Percentiles rank a stretch among this genome's conserved stretches.
phyloP scores from a whole-genome alignment of 2,113 vertebrate species.

The Stegastes partitus region DNA sequence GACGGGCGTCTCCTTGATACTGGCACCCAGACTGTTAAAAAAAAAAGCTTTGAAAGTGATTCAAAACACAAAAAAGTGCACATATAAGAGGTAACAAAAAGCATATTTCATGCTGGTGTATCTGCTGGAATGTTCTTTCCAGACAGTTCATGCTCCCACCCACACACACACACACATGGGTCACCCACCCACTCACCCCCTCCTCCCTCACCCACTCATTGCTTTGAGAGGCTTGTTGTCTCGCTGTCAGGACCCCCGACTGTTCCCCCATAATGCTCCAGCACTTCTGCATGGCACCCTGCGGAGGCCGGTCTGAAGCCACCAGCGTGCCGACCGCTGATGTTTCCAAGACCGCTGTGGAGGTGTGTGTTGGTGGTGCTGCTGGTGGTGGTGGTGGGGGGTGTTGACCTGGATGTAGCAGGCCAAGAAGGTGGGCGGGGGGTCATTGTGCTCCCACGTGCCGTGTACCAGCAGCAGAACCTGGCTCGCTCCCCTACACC shows the following conservation, averaged over 20 bases:
- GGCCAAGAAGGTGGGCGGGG: constrained; percentile 52
- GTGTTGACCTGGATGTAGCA: constrained; percentile 70
- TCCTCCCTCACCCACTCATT: too few species aligned
- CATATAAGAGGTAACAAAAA: background rate
- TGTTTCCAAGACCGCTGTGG: background rate
- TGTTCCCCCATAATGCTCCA: constrained; percentile 64
- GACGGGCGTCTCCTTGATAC: background rate
- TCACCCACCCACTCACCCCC: background rate
- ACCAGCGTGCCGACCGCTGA: background rate
- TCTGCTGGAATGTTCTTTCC: constrained; percentile 51
- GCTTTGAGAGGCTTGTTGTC: constrained; percentile 54
- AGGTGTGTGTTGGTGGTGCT: constrained; percentile 12
- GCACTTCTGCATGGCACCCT: constrained; percentile 32
- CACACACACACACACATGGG: background rate
- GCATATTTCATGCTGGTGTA: background rate
- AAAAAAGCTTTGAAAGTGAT: background rate
- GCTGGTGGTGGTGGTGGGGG: constrained; percentile 54
- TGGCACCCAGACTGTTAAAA: background rate
- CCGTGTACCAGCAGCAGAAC: constrained; percentile 56
- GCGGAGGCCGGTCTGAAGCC: constrained; percentile 32
- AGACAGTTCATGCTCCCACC: constrained; percentile 10
- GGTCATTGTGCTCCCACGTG: constrained; percentile 58
- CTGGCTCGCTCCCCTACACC: constrained; percentile 60
- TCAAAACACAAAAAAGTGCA: background rate
- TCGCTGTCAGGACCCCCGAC: constrained; percentile 47